Percentiles rank a stretch among this genome's conserved stretches.
Conservation (phyloP, 92 coral and sea anemone genomes). For the Phenganax subtilis region DNA sequence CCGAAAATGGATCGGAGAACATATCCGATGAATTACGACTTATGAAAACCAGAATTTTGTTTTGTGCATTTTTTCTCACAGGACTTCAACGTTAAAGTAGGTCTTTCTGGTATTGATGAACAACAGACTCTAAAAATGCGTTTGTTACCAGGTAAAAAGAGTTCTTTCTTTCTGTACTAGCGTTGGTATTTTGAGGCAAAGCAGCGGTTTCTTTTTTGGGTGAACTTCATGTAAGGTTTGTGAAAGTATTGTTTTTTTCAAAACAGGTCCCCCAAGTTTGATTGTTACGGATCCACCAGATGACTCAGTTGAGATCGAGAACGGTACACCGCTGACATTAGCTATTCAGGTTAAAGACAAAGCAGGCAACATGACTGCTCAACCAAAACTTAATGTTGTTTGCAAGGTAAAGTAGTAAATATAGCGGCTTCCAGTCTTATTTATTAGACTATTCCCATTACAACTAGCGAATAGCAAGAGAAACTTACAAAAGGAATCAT, state of each 20-base stretch:
- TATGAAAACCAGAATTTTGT: background rate
- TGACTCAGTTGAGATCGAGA: constrained; percentile 66
- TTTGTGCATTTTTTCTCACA: constrained; percentile 15
- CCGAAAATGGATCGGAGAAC: background rate
- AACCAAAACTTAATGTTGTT: constrained; percentile 75
- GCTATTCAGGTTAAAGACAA: constrained; percentile 90
- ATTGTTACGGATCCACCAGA: constrained; percentile 60
- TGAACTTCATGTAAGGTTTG: background rate
- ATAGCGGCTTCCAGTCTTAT: background rate
- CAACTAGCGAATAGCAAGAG: too few relatives aligned
- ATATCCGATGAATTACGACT: background rate
- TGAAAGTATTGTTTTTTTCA: background rate
- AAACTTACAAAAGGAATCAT: too few relatives aligned
- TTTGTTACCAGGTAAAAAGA: constrained; percentile 67
- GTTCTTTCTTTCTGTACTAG: too few relatives aligned
- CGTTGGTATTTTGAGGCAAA: background rate
- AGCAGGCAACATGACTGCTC: constrained; percentile 83
- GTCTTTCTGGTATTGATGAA: constrained; percentile 78
- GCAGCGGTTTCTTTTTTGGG: too few relatives aligned
- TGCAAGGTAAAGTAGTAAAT: constrained; percentile 66
- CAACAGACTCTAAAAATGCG: constrained; percentile 85
- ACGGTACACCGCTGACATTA: constrained; percentile 65
- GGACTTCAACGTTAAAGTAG: constrained; percentile 88
- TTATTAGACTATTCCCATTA: background rate
- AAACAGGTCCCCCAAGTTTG: constrained; percentile 74